Evolutionary conservation across 2,797 vertebrate species (phyloP), one percentile per base, ranked within the genome.

Genomic region (Intellagama lesueurii): DNA sequence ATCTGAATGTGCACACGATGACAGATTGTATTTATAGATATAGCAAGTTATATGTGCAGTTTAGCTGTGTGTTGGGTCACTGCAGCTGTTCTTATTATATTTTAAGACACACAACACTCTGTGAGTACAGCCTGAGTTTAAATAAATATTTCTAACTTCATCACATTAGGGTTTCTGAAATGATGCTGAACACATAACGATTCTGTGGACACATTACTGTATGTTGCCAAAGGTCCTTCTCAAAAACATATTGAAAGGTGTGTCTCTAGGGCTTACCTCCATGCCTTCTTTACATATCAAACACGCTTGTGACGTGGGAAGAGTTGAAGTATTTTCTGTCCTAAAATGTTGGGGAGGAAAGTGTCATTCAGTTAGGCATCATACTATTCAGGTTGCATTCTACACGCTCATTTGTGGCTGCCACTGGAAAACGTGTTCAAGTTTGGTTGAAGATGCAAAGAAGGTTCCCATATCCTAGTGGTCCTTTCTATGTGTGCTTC

Each of bases 261-360:
- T 11, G 24, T 3, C n/a, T 14, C 4, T 0, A 0, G 6, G 47
- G 68, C 92, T 95, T 95, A 96, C 96, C 96, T 95, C 92, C 17
- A 52, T 1, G 0, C 76, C 12, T 1, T n/a, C 88, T 77, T 85
- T 76, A 1, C 83, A 97, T 0, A 0, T 72, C 77, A 85, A 78
- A 68, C 95, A 96, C 35, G 76, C 30, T 68, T 1, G 81, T 24
- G 88, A 32, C 64, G 84, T 87, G 28, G 85, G 80, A 44, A 87
- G 16, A 3, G 40, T 80, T 91, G 91, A 81, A n/a, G 5, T 7
- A 35, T 40, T 81, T 83, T 84, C 93, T 90, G 79, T 72, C 76
- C 96, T 96, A 69, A 90, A 91, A 40, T 3, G n/a, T 0, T 19
- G 82, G 85, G 35, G 32, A 81, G 60, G 17, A 86, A 86, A 90